Conservation (phyloP, 1,140 invertebrate genomes). For the Drosophila pandora region DNA sequence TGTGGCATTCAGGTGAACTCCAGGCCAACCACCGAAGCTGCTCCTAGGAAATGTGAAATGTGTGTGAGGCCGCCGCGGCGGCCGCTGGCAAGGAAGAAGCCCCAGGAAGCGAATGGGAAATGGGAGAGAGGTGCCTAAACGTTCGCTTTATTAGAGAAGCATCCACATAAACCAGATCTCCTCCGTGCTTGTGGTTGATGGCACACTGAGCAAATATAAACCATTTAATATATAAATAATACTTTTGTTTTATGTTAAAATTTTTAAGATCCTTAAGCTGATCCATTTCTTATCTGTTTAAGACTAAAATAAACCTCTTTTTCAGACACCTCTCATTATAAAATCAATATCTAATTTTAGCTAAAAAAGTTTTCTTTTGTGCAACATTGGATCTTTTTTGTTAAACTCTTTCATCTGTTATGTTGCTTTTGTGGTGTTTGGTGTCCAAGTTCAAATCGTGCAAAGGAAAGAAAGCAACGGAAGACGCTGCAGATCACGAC, state of each 20-base stretch:
- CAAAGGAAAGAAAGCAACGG: slow-evolving; percentile 76
- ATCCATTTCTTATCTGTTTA: neutral
- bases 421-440: slow-evolving; percentile 50
- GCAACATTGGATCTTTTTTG: slow-evolving; percentile 9
- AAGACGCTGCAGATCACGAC: slow-evolving; percentile 61
- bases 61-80: neutral
- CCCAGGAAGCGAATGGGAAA: slow-evolving; percentile 31
- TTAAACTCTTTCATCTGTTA: slow-evolving; percentile 22
- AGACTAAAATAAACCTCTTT: neutral
- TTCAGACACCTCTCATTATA: neutral
- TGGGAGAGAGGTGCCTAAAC: slow-evolving; percentile 50
- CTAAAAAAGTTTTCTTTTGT: slow-evolving; percentile 5
- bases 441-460: slow-evolving; percentile 81
- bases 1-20: slow-evolving; percentile 22
- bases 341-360: neutral
- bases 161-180: slow-evolving; percentile 69
- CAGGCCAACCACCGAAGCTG: neutral
- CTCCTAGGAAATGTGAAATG: neutral
- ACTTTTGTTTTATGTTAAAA: neutral
- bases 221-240: neutral
- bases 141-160: slow-evolving; percentile 67
- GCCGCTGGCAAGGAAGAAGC: slow-evolving; percentile 13
- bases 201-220: neutral
- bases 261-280: neutral
- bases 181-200: slow-evolving; percentile 19